These are phyloP conservation scores for Pelodiscus sinensis DNA, from an alignment of 2,113 vertebrate genomes.

Conservation along the genomic window DNA sequence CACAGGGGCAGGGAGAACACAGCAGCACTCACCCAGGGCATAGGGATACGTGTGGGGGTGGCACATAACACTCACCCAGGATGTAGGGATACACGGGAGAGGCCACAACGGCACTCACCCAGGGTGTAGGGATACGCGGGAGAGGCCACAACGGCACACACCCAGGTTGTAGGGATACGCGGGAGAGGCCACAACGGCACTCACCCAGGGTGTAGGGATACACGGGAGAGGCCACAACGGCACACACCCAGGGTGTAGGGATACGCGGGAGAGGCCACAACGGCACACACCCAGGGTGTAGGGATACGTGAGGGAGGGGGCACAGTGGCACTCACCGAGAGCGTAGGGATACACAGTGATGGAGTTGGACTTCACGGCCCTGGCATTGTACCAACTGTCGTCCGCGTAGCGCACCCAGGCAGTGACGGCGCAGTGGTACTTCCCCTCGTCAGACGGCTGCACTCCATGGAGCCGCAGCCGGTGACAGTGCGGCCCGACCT, in stretches of 20 bases:
- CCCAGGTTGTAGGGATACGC: background rate
- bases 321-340: slow-evolving; percentile 85
- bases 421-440: slow-evolving; percentile 83
- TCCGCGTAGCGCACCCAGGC: slow-evolving; percentile 86
- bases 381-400: slow-evolving; percentile 86
- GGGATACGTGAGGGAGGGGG: too few species aligned
- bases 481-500: slow-evolving; percentile 77
- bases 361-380: slow-evolving; percentile 75
- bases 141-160: background rate
- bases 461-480: slow-evolving; percentile 84
- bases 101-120: slow-evolving; percentile 73
- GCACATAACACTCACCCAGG: too few species aligned
- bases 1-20: too few species aligned
- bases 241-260: background rate
- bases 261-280: accelerated
- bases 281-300: slow-evolving; percentile 83
- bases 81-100: background rate
- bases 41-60: background rate
- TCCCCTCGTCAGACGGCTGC: slow-evolving; percentile 81
- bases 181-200: background rate
- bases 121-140: slow-evolving; percentile 84
- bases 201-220: slow-evolving; percentile 88
- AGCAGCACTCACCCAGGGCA: too few species aligned
- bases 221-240: slow-evolving; percentile 30
- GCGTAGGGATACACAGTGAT: slow-evolving; percentile 86